A percentile compares a stretch with the other conserved stretches of the same genome.
Conservation (phyloP, 2,888 invertebrate genomes). For the Acholoe squamosa region DNA sequence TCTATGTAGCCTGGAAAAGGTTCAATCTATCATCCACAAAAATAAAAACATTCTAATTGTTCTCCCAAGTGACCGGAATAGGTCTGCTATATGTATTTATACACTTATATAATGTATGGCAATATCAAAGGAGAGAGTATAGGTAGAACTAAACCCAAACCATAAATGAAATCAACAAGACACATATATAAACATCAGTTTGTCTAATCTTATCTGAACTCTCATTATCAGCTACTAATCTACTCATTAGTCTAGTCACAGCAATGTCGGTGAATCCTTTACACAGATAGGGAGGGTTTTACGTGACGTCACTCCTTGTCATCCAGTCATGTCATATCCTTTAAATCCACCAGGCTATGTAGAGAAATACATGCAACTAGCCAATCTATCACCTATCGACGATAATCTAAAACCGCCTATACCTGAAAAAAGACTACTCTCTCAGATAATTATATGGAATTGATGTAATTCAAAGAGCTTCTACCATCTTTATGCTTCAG, state of each 20-base stretch:
- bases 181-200: constrained; percentile 30
- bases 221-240: not conserved
- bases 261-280: not conserved
- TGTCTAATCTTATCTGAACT: not conserved
- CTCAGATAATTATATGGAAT: too few species aligned
- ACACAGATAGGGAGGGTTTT: not conserved
- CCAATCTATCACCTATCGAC: not conserved
- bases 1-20: not conserved
- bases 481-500: too few species aligned
- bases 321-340: not conserved
- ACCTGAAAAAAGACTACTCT: too few species aligned
- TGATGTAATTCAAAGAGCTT: too few species aligned
- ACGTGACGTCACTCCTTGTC: not conserved
- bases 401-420: too few species aligned
- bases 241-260: not conserved
- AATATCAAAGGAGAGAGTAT: not conserved
- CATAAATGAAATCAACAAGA: constrained; percentile 32
- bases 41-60: not conserved
- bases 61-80: too few species aligned
- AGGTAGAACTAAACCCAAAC: constrained; percentile 14
- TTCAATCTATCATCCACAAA: not conserved
- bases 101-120: not conserved
- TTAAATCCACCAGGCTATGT: not conserved
- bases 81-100: not conserved
- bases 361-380: too few species aligned